phyloP scores from a whole-genome alignment of 2,797 vertebrate genomes.

The Tarsius wallacei region DNA sequence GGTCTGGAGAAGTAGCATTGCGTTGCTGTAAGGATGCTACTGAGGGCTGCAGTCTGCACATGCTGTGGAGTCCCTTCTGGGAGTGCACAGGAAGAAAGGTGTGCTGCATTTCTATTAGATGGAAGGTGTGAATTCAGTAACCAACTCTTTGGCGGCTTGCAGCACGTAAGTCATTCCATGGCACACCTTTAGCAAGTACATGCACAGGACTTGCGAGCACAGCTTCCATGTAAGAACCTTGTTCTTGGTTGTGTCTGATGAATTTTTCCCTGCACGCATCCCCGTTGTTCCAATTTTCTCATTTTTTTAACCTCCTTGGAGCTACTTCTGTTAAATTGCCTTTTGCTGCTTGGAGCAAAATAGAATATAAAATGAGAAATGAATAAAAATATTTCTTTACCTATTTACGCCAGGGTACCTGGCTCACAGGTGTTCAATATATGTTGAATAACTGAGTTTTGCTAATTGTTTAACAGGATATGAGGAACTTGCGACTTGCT shows the following conservation, averaged over 20 bases:
- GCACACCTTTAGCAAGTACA: not conserved
- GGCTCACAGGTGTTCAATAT: not conserved
- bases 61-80: not conserved
- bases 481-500: constrained; percentile 97
- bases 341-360: constrained; percentile 44
- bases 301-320: not conserved
- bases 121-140: not conserved
- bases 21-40: not conserved
- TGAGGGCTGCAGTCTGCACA: not conserved
- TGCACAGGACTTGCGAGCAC: not conserved
- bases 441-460: constrained; percentile 63
- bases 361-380: constrained; percentile 45
- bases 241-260: not conserved
- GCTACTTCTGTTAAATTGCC: constrained; percentile 10
- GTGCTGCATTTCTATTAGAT: not conserved
- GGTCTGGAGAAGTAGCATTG: not conserved
- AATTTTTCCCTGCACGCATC: not conserved
- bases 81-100: not conserved
- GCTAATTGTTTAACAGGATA: constrained; percentile 93
- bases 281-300: not conserved
- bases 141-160: not conserved
- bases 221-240: not conserved
- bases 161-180: not conserved
- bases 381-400: constrained; percentile 45
- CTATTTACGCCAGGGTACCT: not conserved